Base-by-base conservation (phyloP, 2,888 invertebrate genomes). In the Muscina levida region DNA sequence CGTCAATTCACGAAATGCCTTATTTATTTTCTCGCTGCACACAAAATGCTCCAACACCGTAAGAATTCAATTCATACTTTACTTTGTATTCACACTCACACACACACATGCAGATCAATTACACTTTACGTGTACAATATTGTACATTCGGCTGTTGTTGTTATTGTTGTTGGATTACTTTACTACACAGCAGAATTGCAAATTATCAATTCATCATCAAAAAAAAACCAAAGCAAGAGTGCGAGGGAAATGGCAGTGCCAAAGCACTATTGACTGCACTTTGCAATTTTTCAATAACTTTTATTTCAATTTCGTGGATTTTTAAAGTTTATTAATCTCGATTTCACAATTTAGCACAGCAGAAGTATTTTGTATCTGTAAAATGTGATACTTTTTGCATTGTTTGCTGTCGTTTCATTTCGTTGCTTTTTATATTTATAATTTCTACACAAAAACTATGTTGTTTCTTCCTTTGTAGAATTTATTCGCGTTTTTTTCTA, bases 401-500 rank as follows among this genome's bases (percentile, higher is more conserved):
- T 67, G 44, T 70, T 37, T 67, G 44, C 62, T 71, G 62, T 22
- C 39, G 62, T 62, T 31, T 31, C 31, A 31, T 31, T 31, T 62
- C 57, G 24, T 13, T 22, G 37, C 59, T 72, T 74, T 66, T 76
- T n/a, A n/a, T n/a, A n/a, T n/a, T 31, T 31, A 5, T 31, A 31
- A 31, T 31, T 76, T 77, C 57, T 68, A 73, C 70, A 80, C 70
- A 77, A 76, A 22, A 80, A 31, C 3, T 31, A 5, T 8, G 31
- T 70, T 77, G 73, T 77, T 76, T 76, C 76, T 73, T 77, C 77
- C 77, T 77, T 81, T 75, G 65, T 76, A 72, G n/a, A 73, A 72
- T 75, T 72, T 72, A 77, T 81, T 77, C 77, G 77, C 81, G 53
- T 77, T 77, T 81, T 80, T 81, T 81, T 77, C 81, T 75, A 81